Evolutionary conservation across 2,888 invertebrate genomes (phyloP).

Genomic region (Spodoptera picta): DNA sequence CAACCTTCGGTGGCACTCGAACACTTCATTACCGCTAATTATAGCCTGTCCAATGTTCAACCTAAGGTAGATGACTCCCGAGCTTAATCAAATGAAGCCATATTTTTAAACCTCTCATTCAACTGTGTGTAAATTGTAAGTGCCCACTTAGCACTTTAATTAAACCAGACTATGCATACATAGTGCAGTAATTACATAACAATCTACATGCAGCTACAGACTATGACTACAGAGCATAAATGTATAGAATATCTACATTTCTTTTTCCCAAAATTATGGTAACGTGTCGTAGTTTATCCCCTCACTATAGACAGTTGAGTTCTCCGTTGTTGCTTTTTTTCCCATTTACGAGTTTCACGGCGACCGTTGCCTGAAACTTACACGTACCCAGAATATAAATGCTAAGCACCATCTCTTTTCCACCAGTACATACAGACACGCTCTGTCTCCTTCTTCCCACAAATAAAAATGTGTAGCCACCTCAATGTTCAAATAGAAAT

Average conservation of each 20-base stretch:
- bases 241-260: constrained; percentile 2
- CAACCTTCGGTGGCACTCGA: constrained; percentile 59
- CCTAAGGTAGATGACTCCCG: constrained; percentile 30
- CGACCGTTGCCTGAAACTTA: constrained; percentile 89
- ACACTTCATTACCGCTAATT: constrained; percentile 48
- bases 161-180: constrained; percentile 33
- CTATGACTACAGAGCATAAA: constrained; percentile 1
- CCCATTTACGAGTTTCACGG: constrained; percentile 89
- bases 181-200: constrained; percentile 24
- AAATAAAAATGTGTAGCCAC: constrained; percentile 87
- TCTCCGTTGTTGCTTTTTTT: constrained; percentile 88
- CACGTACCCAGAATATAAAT: constrained; percentile 89
- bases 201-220: constrained; percentile 24
- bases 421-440: constrained; percentile 58
- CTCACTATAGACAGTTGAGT: constrained; percentile 85
- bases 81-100: constrained; percentile 32
- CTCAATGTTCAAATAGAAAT: constrained; percentile 84
- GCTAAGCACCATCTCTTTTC: constrained; percentile 76
- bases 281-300: constrained; percentile 68
- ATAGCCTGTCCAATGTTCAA: constrained; percentile 36
- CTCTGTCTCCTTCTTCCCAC: constrained; percentile 77
- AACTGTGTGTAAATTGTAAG: constrained; percentile 37
- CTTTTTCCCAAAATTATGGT: constrained; percentile 45
- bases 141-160: constrained; percentile 44
- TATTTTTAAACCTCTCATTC: constrained; percentile 37